phyloP scores from a whole-genome alignment of 2,888 invertebrate species.

The Drosophila glabriapex region DNA sequence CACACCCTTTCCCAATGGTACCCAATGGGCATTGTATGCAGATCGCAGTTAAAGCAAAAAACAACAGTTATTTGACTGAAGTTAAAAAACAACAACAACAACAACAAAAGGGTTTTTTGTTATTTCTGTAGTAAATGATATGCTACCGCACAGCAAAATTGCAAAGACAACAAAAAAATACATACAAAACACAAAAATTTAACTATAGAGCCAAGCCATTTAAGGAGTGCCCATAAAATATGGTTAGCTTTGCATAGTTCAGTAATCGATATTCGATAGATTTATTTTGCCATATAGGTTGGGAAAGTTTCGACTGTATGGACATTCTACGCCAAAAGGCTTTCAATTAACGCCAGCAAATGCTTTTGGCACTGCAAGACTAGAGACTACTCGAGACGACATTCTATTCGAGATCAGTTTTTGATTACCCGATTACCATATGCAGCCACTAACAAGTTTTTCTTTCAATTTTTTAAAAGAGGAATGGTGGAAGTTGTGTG shows the following conservation, averaged over 20 bases:
- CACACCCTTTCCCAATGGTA: neutral
- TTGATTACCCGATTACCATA: conserved; percentile 56
- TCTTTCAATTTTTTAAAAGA: conserved; percentile 9
- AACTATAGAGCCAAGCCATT: conserved; percentile 24
- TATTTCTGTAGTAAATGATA: conserved; percentile 51
- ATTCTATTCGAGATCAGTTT: conserved; percentile 60
- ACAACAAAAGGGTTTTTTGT: conserved; percentile 37
- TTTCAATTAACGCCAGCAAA: conserved; percentile 48
- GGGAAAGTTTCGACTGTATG: conserved; percentile 30
- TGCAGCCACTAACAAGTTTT: conserved; percentile 40
- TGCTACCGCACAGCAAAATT: conserved; percentile 50
- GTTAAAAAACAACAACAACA: conserved; percentile 3
- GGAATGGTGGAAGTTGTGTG: neutral
- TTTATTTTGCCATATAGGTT: conserved; percentile 28
- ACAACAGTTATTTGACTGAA: conserved; percentile 38
- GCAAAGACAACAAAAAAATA: neutral
- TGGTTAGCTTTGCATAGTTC: conserved; percentile 24
- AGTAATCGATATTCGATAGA: conserved; percentile 57
- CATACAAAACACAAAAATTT: neutral
- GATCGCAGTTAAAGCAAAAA: conserved; percentile 42
- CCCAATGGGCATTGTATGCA: conserved; percentile 73
- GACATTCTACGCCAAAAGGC: conserved; percentile 66
- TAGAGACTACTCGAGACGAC: conserved; percentile 16
- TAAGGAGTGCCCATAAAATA: conserved; percentile 58
- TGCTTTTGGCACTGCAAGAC: conserved; percentile 1